Percentiles rank a stretch among this genome's conserved stretches.
Conservation (phyloP, 2,113 vertebrate genomes). For the Saccopteryx bilineata region DNA sequence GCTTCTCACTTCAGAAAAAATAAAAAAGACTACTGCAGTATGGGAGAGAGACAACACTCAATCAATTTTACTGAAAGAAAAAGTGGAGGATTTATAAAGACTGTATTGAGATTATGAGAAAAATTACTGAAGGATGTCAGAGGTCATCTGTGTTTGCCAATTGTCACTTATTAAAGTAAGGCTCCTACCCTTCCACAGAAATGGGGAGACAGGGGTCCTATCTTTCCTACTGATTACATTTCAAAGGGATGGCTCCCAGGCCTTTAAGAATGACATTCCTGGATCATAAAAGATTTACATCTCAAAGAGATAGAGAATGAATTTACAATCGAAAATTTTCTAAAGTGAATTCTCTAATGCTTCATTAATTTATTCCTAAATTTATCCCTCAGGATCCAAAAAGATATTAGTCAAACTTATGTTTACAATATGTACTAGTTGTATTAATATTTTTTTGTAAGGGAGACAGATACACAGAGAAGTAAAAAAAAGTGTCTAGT, state of each 20-base stretch:
- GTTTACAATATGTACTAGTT: neutral
- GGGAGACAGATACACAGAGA: neutral
- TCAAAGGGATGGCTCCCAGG: neutral
- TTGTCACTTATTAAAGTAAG: neutral
- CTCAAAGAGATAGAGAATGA: neutral
- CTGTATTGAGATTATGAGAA: neutral
- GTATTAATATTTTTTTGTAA: neutral
- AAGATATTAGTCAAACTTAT: neutral
- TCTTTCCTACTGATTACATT: neutral
- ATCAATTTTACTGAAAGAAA: neutral
- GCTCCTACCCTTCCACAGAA: neutral
- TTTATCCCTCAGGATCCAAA: neutral
- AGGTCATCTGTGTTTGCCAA: neutral
- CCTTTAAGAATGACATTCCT: neutral
- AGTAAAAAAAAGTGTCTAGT: neutral
- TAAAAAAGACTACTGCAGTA: neutral
- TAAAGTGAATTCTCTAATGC: neutral
- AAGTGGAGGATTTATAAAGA: neutral
- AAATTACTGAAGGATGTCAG: neutral
- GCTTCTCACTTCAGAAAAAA: too few relatives aligned
- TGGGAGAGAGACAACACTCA: neutral
- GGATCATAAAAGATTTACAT: neutral
- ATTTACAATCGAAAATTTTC: neutral
- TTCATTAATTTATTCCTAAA: neutral
- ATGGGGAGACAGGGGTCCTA: fast-evolving